Percentiles rank a stretch among this genome's conserved stretches.
phyloP scores from a whole-genome alignment of 2,888 invertebrate genomes.

The Serrognathus titanus region DNA sequence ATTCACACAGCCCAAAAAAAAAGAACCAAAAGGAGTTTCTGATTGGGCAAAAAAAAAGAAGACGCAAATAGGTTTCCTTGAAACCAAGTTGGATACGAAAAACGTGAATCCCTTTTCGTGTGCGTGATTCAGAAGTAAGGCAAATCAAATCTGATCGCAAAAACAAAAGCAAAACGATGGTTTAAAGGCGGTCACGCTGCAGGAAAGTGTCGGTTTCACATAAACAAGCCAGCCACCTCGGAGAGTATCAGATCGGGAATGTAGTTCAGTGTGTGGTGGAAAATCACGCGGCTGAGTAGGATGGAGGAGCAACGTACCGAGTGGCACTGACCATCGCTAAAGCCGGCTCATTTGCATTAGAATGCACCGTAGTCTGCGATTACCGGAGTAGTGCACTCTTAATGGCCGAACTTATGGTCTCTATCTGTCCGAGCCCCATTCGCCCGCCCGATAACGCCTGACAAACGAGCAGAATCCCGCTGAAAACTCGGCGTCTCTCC shows the following conservation, averaged over 20 bases:
- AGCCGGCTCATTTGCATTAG: slow-evolving; percentile 27
- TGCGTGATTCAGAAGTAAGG: too few species aligned
- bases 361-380: slow-evolving; percentile 27
- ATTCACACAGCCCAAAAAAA: too few species aligned
- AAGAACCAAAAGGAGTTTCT: too few species aligned
- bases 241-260: background rate
- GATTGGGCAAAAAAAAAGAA: too few species aligned
- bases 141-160: too few species aligned
- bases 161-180: too few species aligned
- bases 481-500: slow-evolving; percentile 1
- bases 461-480: slow-evolving; percentile 16
- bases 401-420: slow-evolving; percentile 21
- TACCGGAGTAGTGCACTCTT: slow-evolving; percentile 26
- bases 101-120: too few species aligned
- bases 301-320: slow-evolving; percentile 21
- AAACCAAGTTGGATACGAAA: too few species aligned
- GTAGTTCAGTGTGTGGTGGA: slow-evolving; percentile 6
- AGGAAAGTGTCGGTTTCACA: background rate
- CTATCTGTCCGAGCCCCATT: slow-evolving; percentile 17
- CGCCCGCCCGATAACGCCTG: slow-evolving; percentile 18
- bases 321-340: slow-evolving; percentile 23
- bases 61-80: too few species aligned
- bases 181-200: too few species aligned
- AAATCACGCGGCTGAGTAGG: slow-evolving; percentile 17
- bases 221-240: background rate